A percentile compares a stretch with the other conserved stretches of the same genome.
Conservation (phyloP, 2,888 invertebrate species). For the Coelogynopora nodosa region DNA sequence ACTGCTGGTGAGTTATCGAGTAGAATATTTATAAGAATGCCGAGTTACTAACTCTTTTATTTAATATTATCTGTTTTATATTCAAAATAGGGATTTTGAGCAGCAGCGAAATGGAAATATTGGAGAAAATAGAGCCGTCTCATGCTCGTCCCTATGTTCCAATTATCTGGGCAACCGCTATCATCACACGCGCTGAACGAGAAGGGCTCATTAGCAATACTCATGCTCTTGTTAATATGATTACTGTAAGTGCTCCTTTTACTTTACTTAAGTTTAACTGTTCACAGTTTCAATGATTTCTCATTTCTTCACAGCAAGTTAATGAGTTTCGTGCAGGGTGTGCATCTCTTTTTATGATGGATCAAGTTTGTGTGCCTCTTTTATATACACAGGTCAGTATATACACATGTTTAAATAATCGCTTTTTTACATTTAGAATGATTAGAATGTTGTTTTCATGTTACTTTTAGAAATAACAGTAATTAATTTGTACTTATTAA, state of each 20-base stretch:
- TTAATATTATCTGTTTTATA: neutral
- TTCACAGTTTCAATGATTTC: no score
- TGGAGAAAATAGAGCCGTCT: constrained; percentile 24
- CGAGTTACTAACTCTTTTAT: neutral
- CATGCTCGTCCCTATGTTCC: constrained; percentile 31
- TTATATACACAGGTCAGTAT: constrained; percentile 29
- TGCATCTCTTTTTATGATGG: constrained; percentile 16
- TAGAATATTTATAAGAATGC: neutral
- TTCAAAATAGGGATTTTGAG: constrained; percentile 8
- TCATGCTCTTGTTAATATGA: neutral
- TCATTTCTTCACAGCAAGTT: neutral
- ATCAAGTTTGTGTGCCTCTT: constrained; percentile 38
- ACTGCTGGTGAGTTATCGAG: neutral
- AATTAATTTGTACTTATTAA: no score
- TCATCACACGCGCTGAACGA: constrained; percentile 13
- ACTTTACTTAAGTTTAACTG: no score
- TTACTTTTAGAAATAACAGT: no score
- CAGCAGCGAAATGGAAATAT: neutral
- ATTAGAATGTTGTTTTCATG: no score
- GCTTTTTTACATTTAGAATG: no score
- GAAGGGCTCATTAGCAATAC: neutral
- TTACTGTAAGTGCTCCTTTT: no score
- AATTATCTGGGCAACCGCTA: constrained; percentile 32
- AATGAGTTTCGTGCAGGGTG: constrained; percentile 33
- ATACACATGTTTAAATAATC: no score